A percentile compares a stretch with the other conserved stretches of the same genome.
phyloP scores from a whole-genome alignment of 2,888 invertebrate species.

The Patella ulyssiponensis region DNA sequence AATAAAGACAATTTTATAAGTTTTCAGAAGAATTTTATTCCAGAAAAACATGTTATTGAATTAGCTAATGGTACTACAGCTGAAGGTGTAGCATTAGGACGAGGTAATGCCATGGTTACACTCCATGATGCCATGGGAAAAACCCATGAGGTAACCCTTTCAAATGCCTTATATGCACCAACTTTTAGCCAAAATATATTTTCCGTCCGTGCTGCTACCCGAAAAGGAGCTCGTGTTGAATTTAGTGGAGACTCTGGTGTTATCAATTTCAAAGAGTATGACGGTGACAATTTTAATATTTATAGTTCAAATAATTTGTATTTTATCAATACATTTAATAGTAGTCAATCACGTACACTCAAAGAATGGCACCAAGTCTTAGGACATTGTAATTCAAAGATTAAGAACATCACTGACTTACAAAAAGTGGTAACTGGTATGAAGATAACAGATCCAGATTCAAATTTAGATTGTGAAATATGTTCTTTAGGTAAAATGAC shows the following conservation, averaged over 20 bases:
- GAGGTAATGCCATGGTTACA: conserved; percentile 27
- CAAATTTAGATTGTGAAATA: conserved; percentile 23
- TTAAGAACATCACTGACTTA: conserved; percentile 29
- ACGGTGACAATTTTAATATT: background rate
- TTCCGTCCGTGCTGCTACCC: conserved; percentile 37
- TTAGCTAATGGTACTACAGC: conserved; percentile 31
- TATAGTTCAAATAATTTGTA: background rate
- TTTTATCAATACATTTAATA: background rate
- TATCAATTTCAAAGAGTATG: background rate
- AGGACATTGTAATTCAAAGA: conserved; percentile 33
- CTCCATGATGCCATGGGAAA: no score
- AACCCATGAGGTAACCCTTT: background rate
- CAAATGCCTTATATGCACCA: conserved; percentile 33
- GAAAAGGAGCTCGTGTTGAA: conserved; percentile 27
- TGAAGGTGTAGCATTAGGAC: conserved; percentile 19
- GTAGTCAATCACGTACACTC: background rate
- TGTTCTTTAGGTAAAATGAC: conserved; percentile 20
- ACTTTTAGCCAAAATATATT: conserved; percentile 35
- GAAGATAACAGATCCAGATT: conserved; percentile 23
- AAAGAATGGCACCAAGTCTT: conserved; percentile 30
- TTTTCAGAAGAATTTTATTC: conserved; percentile 35
- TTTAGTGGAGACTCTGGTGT: conserved; percentile 14
- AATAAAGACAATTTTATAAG: conserved; percentile 33
- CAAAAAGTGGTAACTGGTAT: conserved; percentile 33
- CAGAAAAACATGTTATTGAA: conserved; percentile 37